Percentiles rank a stretch among this genome's conserved stretches.
Conservation (phyloP, 2,113 vertebrate species). For the Mellivora capensis region DNA sequence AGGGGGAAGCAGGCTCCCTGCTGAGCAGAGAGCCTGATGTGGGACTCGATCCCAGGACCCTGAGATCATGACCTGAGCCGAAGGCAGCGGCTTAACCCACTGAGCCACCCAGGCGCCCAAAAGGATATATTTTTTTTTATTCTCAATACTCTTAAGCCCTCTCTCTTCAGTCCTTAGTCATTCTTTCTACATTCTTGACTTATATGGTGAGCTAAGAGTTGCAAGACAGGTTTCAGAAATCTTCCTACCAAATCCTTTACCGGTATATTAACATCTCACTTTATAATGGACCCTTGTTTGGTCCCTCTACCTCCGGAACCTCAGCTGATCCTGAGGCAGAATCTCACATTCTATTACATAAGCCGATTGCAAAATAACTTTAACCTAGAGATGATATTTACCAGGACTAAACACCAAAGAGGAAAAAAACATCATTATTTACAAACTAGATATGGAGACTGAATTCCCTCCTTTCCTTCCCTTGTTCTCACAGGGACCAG, state of each 20-base stretch:
- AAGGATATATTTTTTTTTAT: neutral
- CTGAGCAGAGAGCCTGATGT: too few species aligned
- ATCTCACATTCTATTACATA: neutral
- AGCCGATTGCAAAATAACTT: neutral
- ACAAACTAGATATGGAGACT: neutral
- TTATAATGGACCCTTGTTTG: neutral
- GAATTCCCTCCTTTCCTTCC: neutral
- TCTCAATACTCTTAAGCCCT: neutral
- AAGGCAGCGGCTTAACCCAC: too few species aligned
- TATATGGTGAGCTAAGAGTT: neutral
- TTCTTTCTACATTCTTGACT: neutral
- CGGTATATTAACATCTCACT: neutral
- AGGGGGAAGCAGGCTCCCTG: too few species aligned
- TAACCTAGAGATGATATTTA: neutral
- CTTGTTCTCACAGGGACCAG: slow-evolving; percentile 86
- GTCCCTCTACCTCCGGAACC: neutral
- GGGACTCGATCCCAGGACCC: too few species aligned
- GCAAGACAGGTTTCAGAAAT: neutral
- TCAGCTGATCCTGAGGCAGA: neutral
- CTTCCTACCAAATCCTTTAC: neutral
- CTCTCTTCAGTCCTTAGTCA: neutral
- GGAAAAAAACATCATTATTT: neutral
- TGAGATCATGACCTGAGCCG: too few species aligned
- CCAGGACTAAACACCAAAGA: neutral
- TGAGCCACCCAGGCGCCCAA: too few species aligned